Percentiles rank a stretch among this genome's conserved stretches.
phyloP scores from a whole-genome alignment of 2,113 vertebrate species.

The Gopherus evgoodei region DNA sequence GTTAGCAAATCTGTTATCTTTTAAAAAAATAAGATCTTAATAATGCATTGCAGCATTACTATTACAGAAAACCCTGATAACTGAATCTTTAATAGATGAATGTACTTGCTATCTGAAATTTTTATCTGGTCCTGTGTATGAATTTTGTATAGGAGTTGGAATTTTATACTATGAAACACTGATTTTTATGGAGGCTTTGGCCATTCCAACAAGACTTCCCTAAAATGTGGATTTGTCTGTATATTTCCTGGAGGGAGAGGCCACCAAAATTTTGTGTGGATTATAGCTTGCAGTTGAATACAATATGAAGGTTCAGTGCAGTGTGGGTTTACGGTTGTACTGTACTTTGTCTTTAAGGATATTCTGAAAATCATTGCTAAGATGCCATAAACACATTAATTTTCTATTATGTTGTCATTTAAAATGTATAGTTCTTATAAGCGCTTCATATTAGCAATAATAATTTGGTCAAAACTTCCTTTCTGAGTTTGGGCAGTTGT shows the following conservation, averaged over 20 bases:
- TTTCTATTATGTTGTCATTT: background rate
- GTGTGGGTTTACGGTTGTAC: background rate
- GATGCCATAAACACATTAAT: background rate
- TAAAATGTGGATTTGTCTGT: background rate
- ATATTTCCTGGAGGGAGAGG: background rate
- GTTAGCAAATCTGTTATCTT: background rate
- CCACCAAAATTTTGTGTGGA: background rate
- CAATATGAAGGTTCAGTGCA: background rate
- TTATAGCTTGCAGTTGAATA: background rate
- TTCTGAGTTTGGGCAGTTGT: background rate
- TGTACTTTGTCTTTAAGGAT: background rate
- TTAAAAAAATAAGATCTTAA: background rate
- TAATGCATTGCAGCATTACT: background rate
- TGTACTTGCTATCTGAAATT: background rate
- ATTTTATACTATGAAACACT: background rate
- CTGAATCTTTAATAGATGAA: background rate
- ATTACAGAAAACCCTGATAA: background rate
- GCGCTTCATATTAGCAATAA: background rate
- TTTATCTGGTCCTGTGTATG: accelerated
- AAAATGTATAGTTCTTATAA: background rate
- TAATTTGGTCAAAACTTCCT: background rate
- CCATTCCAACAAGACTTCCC: background rate
- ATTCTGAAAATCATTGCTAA: background rate
- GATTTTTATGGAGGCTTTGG: background rate
- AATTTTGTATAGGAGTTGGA: background rate